These are phyloP conservation scores for Idaea straminata DNA, from an alignment of 2,888 invertebrate genomes.

Conservation along the genomic window DNA sequence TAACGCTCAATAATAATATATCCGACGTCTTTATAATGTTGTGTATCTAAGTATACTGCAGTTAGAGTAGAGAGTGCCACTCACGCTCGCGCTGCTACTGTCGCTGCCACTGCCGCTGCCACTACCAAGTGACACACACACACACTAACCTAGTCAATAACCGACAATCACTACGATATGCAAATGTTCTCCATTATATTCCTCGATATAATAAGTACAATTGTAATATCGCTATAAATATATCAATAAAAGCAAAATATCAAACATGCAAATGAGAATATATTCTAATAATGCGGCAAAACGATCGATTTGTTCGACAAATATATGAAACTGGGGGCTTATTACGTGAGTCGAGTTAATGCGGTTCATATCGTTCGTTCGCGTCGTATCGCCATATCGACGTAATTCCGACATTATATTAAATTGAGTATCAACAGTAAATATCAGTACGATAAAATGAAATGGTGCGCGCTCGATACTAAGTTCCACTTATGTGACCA, in stretches of 20 bases:
- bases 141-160: not conserved
- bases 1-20: not conserved
- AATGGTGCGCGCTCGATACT: conserved; percentile 52
- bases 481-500: conserved; percentile 66
- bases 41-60: not conserved
- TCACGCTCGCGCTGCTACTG: no score
- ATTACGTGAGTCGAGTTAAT: conserved; percentile 69
- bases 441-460: conserved; percentile 66
- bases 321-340: conserved; percentile 65
- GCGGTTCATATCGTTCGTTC: conserved; percentile 62
- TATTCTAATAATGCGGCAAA: conserved; percentile 52
- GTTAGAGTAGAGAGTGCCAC: no score
- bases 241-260: conserved; percentile 51
- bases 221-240: conserved; percentile 45
- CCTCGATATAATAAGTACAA: conserved; percentile 46
- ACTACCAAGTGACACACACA: no score
- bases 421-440: conserved; percentile 54
- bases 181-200: conserved; percentile 20
- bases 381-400: conserved; percentile 12
- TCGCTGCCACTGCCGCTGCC: no score
- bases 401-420: conserved; percentile 66
- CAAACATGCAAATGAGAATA: conserved; percentile 55
- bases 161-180: conserved; percentile 23
- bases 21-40: not conserved
- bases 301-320: conserved; percentile 66